Evolutionary conservation across 2,113 vertebrate genomes (phyloP), one percentile per base, ranked within the genome.

Genomic region (Apus apus): DNA sequence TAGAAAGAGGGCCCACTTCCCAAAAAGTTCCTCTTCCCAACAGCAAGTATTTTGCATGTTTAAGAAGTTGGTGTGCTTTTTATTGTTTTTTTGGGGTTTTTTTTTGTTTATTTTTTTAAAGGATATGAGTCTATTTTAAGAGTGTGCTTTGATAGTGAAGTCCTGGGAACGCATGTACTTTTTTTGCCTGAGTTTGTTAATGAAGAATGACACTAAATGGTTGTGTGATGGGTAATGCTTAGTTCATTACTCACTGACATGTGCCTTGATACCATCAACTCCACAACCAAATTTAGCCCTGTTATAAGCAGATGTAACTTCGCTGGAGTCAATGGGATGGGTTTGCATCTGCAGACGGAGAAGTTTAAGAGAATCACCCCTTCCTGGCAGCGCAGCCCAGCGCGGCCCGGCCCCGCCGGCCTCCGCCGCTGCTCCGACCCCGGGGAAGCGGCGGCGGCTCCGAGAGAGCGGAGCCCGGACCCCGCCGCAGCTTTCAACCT

Each of bases 261-360:
- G 78, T 92, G 85, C 92, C 88, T 90, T 12, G 85, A 90, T 75
- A 94, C 94, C 93, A 93, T 86, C 95, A 94, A 93, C 89, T 90
- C 91, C 89, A 93, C 93, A 85, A 87, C 83, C 88, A 87, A 96
- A 94, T 97, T 97, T 97, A 97, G 96, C 96, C 96, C 90, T 93
- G 93, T 51, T 90, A 71, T 19, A 95, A 92, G 88, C 85, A 93
- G 80, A 85, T 85, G 90, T 73, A 86, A 86, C 92, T 96, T 83
- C 94, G 76, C 93, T 89, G 87, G 67, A 85, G 58, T 93, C 92
- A 85, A 72, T 40, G 79, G 61, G 90, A 83, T 96, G 92, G 88
- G 86, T 86, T 56, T 87, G 90, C 90, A 93, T 93, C 94, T 92
- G 96, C 96, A 93, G 92, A 88, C 66, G 94, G 93, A 96, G 87